Evolutionary conservation across 2,113 vertebrate species (phyloP).

Genomic region (Petaurus breviceps): DNA sequence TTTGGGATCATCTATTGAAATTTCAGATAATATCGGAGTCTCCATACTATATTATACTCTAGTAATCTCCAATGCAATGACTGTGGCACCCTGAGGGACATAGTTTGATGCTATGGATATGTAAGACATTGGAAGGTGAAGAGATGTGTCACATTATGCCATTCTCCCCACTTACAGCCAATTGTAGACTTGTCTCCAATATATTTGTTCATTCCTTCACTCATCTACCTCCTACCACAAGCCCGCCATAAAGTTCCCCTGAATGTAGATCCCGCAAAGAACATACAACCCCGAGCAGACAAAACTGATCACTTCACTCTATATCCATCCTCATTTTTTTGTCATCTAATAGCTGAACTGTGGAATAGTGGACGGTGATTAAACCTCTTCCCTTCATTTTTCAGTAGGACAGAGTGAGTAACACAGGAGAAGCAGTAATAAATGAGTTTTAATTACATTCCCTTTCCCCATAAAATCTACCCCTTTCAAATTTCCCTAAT

Average conservation of each 20-base stretch:
- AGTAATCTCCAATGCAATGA: not conserved
- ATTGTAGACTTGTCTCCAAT: not conserved
- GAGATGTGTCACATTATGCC: not conserved
- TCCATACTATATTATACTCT: not conserved
- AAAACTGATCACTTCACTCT: not conserved
- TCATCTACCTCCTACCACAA: not conserved
- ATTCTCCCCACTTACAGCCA: not conserved
- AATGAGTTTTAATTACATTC: not conserved
- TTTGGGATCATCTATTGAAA: not conserved
- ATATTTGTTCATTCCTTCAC: not conserved
- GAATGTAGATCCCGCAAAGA: not conserved
- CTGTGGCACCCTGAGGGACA: not conserved
- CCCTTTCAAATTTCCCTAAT: not conserved
- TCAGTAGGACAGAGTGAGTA: not conserved
- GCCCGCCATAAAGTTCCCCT: not conserved
- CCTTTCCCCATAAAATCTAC: not conserved
- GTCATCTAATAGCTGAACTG: not conserved
- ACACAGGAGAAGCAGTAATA: not conserved
- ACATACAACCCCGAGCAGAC: not conserved
- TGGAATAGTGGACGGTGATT: not conserved
- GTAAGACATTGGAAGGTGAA: not conserved
- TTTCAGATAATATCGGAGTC: constrained; percentile 33
- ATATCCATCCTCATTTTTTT: not conserved
- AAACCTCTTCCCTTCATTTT: not conserved
- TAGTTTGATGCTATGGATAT: not conserved